Conservation (phyloP, 2,888 invertebrate species). For the Dusona sp. region DNA sequence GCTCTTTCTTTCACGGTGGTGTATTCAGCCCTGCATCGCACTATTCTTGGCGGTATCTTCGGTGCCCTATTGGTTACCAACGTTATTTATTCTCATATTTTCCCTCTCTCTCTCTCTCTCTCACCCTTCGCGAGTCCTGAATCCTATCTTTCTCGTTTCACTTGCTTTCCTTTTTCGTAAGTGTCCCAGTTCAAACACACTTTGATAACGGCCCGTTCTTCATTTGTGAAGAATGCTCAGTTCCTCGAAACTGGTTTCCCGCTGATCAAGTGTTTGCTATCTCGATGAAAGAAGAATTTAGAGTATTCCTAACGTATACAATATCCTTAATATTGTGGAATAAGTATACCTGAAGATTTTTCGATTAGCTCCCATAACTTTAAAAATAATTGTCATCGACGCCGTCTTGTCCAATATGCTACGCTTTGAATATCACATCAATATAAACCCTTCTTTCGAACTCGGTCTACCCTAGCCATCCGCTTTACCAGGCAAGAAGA, state of each 20-base stretch:
- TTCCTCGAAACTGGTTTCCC: background rate
- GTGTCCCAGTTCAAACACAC: background rate
- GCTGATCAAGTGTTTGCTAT: background rate
- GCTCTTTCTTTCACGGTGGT: constrained; percentile 23
- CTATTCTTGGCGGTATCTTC: constrained; percentile 26
- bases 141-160: constrained; percentile 4
- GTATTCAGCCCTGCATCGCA: constrained; percentile 26
- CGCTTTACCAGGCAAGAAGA: background rate
- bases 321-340: background rate
- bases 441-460: background rate
- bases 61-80: constrained; percentile 23
- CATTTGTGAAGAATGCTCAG: background rate
- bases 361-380: background rate
- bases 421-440: background rate
- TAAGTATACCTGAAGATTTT: background rate
- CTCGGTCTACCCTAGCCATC: background rate
- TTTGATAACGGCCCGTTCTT: constrained; percentile 5
- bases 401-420: background rate
- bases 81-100: constrained; percentile 29
- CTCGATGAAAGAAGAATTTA: background rate
- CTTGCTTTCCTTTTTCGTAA: background rate
- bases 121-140: constrained; percentile 6
- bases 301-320: background rate
- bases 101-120: background rate
- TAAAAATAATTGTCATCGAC: background rate